Conservation (phyloP, 1,140 invertebrate species). For the Hycleus phaleratus region DNA sequence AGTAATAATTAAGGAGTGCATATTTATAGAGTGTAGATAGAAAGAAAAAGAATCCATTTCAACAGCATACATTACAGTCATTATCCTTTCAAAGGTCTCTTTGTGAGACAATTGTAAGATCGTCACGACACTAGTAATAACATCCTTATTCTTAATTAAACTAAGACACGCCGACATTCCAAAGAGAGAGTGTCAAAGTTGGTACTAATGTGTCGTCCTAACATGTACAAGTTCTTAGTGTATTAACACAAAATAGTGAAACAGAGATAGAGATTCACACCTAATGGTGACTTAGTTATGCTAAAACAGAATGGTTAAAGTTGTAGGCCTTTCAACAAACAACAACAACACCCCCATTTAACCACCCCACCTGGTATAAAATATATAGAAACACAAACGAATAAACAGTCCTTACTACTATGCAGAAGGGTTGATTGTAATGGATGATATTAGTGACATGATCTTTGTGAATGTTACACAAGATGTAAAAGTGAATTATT, state of each 20-base stretch:
- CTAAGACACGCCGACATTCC: constrained; percentile 17
- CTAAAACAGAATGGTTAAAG: constrained; percentile 22
- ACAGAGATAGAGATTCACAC: constrained; percentile 4
- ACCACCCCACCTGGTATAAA: too few relatives aligned
- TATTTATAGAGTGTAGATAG: too few relatives aligned
- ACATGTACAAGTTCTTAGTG: constrained; percentile 21
- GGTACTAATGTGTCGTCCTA: constrained; percentile 19
- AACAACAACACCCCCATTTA: too few relatives aligned
- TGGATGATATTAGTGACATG: too few relatives aligned
- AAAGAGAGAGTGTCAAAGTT: constrained; percentile 20
- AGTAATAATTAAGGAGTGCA: too few relatives aligned
- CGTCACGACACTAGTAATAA: constrained; percentile 6
- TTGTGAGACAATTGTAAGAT: constrained; percentile 19
- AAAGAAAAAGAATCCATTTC: neutral
- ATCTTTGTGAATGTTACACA: too few relatives aligned
- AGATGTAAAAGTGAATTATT: too few relatives aligned
- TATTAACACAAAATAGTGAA: neutral
- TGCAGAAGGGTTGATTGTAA: too few relatives aligned
- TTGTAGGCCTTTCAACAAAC: constrained; percentile 7
- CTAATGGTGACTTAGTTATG: constrained; percentile 22
- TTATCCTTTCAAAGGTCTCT: constrained; percentile 16
- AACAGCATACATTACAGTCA: constrained; percentile 21
- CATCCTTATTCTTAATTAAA: constrained; percentile 24
- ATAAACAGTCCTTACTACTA: too few relatives aligned
- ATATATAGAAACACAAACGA: too few relatives aligned